Conservation (phyloP, 2,888 invertebrate species). For the Rhimphoctona megacephalus region DNA sequence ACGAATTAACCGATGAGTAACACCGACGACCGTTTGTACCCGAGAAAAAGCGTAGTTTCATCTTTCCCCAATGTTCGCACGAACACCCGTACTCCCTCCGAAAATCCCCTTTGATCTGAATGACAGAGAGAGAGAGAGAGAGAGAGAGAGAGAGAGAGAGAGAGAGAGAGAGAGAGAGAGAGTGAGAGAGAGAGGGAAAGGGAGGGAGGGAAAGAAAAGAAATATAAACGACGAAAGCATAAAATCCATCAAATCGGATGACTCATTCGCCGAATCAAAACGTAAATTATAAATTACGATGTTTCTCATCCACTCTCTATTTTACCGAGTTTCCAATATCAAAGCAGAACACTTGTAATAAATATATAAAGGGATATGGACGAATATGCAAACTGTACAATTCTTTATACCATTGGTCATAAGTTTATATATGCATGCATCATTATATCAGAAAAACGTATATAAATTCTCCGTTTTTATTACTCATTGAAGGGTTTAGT, state of each 20-base stretch:
- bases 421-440: not conserved
- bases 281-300: not conserved
- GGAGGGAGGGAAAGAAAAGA: not conserved
- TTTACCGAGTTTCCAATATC: not conserved
- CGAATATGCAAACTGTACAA: not conserved
- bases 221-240: not conserved
- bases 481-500: not conserved
- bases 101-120: slow-evolving; percentile 35
- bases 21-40: slow-evolving; percentile 16
- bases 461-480: not conserved
- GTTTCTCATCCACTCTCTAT: not conserved
- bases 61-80: slow-evolving; percentile 28
- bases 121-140: not conserved
- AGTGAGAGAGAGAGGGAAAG: not conserved
- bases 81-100: not conserved
- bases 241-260: slow-evolving; percentile 33
- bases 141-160: not conserved
- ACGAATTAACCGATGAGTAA: slow-evolving; percentile 56
- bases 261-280: not conserved
- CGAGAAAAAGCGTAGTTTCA: slow-evolving; percentile 25
- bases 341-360: not conserved
- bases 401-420: not conserved
- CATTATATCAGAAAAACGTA: not conserved
- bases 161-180: not conserved
- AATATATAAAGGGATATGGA: not conserved